Percentiles rank a stretch among this genome's conserved stretches.
phyloP scores from a whole-genome alignment of 2,888 invertebrate genomes.

The Glaucopsyche alexis region DNA sequence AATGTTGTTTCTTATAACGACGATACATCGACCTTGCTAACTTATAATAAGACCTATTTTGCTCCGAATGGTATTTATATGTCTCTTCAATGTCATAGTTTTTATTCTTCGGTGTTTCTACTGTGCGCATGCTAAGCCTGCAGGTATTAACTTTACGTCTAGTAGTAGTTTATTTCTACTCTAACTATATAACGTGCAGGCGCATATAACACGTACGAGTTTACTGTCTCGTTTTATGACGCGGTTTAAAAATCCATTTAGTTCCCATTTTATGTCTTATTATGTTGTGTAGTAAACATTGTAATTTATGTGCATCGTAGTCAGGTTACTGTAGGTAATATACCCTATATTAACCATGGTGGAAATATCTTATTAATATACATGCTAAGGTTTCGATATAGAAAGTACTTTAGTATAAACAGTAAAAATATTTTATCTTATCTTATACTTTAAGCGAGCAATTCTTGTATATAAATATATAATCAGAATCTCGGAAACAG shows the following conservation, averaged over 20 bases:
- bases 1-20: no score
- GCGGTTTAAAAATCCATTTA: conserved; percentile 1
- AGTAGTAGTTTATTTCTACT: not conserved
- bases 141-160: not conserved
- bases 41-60: no score
- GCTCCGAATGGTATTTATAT: no score
- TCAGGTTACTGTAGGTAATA: not conserved
- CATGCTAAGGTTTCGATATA: no score
- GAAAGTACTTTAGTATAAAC: not conserved
- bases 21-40: no score
- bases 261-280: conserved; percentile 1
- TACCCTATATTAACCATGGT: not conserved
- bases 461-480: no score
- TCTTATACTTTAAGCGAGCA: no score
- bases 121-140: no score
- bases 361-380: not conserved
- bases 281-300: not conserved
- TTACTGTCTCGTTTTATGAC: conserved; percentile 3
- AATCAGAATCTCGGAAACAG: no score
- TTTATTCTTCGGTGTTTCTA: no score
- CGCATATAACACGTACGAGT: not conserved
- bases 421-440: no score
- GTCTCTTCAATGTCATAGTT: no score
- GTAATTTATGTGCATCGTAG: not conserved
- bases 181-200: not conserved